A percentile compares a stretch with the other conserved stretches of the same genome.
These are phyloP conservation scores for Phaedon cochleariae DNA, from an alignment of 2,888 invertebrate species.

Conservation along the genomic window DNA sequence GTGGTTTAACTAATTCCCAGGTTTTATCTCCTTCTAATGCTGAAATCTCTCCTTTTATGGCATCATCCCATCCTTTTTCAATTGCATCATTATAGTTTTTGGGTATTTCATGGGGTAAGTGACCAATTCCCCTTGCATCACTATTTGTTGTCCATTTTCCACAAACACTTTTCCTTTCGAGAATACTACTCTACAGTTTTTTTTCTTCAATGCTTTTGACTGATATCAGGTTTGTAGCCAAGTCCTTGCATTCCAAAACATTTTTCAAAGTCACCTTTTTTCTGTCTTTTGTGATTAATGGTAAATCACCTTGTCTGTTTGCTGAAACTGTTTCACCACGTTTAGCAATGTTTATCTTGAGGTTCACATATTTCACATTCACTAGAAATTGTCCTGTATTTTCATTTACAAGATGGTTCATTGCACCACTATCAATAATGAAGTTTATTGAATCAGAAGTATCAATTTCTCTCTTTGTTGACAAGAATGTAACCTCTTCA, in stretches of 20 bases:
- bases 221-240: slow-evolving; percentile 18
- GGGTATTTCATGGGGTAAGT: slow-evolving; percentile 6
- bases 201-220: slow-evolving; percentile 17
- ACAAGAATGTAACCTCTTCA: slow-evolving; percentile 28
- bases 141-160: background rate
- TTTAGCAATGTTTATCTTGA: slow-evolving; percentile 42
- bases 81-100: background rate
- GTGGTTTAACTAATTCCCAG: too few species aligned
- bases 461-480: background rate
- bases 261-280: slow-evolving; percentile 4
- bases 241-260: slow-evolving; percentile 15
- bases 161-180: slow-evolving; percentile 8
- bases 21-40: too few species aligned
- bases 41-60: background rate
- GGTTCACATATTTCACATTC: slow-evolving; percentile 26
- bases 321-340: slow-evolving; percentile 36
- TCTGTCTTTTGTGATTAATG: slow-evolving; percentile 30
- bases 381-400: slow-evolving; percentile 28
- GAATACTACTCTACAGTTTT: slow-evolving; percentile 10
- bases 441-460: slow-evolving; percentile 29
- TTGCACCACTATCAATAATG: slow-evolving; percentile 31
- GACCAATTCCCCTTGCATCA: background rate
- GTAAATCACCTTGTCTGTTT: slow-evolving; percentile 36
- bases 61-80: background rate
- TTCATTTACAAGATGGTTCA: slow-evolving; percentile 22